A percentile compares a stretch with the other conserved stretches of the same genome.
These are phyloP conservation scores for Dysdera silvatica DNA, from an alignment of 1,140 invertebrate species.

Conservation along the genomic window DNA sequence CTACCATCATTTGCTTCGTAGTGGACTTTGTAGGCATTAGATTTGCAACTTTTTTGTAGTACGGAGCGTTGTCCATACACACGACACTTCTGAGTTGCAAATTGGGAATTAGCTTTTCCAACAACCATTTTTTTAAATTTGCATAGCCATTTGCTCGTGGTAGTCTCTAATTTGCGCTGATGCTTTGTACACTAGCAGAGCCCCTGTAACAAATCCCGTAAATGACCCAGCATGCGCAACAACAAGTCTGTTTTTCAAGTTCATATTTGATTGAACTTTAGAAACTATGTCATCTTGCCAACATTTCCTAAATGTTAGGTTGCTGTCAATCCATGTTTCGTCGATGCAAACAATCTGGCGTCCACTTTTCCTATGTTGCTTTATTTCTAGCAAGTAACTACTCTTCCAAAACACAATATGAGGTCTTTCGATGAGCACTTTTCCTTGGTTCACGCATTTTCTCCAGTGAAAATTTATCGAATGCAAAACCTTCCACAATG, in stretches of 20 bases:
- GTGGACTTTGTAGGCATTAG: no score
- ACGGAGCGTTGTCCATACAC: not conserved
- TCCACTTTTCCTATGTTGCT: no score
- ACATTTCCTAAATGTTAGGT: not conserved
- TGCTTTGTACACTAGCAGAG: not conserved
- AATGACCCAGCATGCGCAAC: not conserved
- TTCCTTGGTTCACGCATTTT: no score
- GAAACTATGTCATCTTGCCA: not conserved
- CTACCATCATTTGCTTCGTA: no score
- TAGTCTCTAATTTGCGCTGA: not conserved
- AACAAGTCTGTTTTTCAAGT: not conserved
- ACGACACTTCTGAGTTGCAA: not conserved
- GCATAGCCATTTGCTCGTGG: not conserved
- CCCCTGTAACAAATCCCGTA: not conserved
- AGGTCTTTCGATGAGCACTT: no score
- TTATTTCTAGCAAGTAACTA: no score
- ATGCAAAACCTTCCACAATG: no score
- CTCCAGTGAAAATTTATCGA: no score
- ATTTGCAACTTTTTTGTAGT: not conserved
- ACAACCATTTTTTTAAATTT: slow-evolving; percentile 1
- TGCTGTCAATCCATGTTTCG: no score
- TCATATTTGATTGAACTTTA: not conserved
- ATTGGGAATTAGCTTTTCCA: not conserved
- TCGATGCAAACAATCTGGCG: no score
- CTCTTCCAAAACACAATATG: no score